phyloP scores from a whole-genome alignment of 2,113 vertebrate species.

The Asarcornis scutulata region DNA sequence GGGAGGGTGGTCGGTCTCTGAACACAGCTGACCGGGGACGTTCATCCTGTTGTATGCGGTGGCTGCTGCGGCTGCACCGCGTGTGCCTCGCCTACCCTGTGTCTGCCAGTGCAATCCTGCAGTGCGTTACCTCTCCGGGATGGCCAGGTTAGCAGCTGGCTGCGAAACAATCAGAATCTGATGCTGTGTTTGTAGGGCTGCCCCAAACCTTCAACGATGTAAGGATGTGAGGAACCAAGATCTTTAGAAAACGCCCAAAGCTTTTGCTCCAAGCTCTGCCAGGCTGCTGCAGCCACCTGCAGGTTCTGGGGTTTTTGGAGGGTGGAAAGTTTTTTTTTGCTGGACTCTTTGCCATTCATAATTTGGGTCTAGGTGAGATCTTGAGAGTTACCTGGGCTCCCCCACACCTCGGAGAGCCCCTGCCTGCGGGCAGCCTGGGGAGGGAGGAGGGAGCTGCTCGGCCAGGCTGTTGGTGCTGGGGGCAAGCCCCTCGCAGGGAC shows the following conservation, averaged over 20 bases:
- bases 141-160: rapidly evolving
- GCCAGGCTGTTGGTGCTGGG: too few relatives aligned
- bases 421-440: too few relatives aligned
- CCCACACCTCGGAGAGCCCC: rapidly evolving
- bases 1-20: not conserved
- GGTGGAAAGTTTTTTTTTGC: not conserved
- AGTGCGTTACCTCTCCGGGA: rapidly evolving
- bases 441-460: too few relatives aligned
- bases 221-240: not conserved
- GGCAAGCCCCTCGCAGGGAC: too few relatives aligned
- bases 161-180: rapidly evolving
- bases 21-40: not conserved
- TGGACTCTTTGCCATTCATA: rapidly evolving
- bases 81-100: not conserved
- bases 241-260: not conserved
- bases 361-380: not conserved
- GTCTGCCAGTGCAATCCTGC: rapidly evolving
- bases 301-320: not conserved
- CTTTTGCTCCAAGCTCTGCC: not conserved
- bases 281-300: not conserved
- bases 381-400: not conserved
- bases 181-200: not conserved
- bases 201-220: not conserved
- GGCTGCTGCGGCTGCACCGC: not conserved
- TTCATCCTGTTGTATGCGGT: not conserved